Evolutionary conservation across 2,113 vertebrate genomes (phyloP).

Genomic region (Maccullochella peelii): DNA sequence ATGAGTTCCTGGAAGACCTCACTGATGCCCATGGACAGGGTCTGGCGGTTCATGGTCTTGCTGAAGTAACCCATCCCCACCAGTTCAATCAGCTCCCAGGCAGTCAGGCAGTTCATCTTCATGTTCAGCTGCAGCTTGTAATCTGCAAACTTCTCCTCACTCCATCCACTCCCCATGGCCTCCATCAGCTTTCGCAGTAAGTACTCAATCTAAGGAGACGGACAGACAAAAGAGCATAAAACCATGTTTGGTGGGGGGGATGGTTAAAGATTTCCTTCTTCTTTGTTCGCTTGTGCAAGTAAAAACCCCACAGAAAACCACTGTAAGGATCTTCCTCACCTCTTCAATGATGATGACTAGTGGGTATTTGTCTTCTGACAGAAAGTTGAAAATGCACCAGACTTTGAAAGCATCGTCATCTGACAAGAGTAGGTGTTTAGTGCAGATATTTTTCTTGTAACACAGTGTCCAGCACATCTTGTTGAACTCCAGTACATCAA

Average conservation of each 20-base stretch:
- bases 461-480: slow-evolving; percentile 98
- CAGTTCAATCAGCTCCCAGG: slow-evolving; percentile 92
- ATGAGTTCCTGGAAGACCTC: slow-evolving; percentile 96
- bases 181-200: slow-evolving; percentile 91
- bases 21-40: slow-evolving; percentile 92
- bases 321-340: slow-evolving; percentile 82
- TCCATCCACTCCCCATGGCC: slow-evolving; percentile 92
- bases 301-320: background rate
- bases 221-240: background rate
- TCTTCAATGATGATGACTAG: slow-evolving; percentile 93
- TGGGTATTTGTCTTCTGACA: slow-evolving; percentile 96
- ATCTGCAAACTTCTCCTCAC: slow-evolving; percentile 90
- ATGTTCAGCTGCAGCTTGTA: slow-evolving; percentile 86
- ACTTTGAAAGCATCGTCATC: slow-evolving; percentile 95
- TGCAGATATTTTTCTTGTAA: slow-evolving; percentile 91
- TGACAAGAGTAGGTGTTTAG: slow-evolving; percentile 86
- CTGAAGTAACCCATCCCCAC: slow-evolving; percentile 91
- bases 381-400: slow-evolving; percentile 99
- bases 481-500: slow-evolving; percentile 94
- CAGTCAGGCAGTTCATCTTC: slow-evolving; percentile 85
- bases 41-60: slow-evolving; percentile 90
- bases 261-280: background rate
- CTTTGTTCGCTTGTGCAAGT: background rate
- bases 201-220: slow-evolving; percentile 89
- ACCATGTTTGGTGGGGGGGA: background rate